phyloP scores from a whole-genome alignment of 1,140 invertebrate genomes.

The Lethrus apterus region DNA sequence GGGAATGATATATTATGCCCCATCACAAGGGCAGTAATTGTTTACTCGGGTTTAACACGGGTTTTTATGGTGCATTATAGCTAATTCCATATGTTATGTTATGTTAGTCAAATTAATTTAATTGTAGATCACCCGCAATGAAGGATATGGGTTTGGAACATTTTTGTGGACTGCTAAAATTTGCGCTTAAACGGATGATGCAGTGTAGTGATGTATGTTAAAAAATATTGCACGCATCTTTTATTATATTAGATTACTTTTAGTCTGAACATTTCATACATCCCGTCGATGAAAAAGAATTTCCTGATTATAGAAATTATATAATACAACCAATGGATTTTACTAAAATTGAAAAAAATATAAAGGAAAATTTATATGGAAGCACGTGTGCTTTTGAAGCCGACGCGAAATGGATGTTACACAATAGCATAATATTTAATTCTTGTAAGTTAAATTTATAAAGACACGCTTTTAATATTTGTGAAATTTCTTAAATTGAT shows the following conservation, averaged over 20 bases:
- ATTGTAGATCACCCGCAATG: constrained; percentile 62
- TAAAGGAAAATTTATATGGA: constrained; percentile 71
- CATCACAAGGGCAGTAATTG: neutral
- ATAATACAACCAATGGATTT: constrained; percentile 83
- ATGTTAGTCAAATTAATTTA: constrained; percentile 19
- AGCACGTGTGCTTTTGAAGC: constrained; percentile 82
- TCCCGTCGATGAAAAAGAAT: constrained; percentile 59
- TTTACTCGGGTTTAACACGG: neutral
- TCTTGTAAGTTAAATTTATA: constrained; percentile 55
- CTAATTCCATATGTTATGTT: neutral
- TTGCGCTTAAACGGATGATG: constrained; percentile 67
- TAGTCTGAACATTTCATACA: constrained; percentile 66
- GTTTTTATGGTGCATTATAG: too few species aligned
- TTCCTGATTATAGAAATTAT: constrained; percentile 70
- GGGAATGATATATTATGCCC: too few species aligned
- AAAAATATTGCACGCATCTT: constrained; percentile 5
- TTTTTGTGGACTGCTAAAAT: constrained; percentile 65
- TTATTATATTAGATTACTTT: too few species aligned
- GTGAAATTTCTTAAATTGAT: neutral
- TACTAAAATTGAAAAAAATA: constrained; percentile 65
- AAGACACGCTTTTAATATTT: too few species aligned
- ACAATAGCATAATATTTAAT: constrained; percentile 85
- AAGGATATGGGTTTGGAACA: constrained; percentile 62
- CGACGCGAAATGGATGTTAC: constrained; percentile 87
- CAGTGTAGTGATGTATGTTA: constrained; percentile 59